Evolutionary conservation across 2,113 vertebrate genomes (phyloP), one percentile per base, ranked within the genome.

Genomic region (Callorhinus ursinus): DNA sequence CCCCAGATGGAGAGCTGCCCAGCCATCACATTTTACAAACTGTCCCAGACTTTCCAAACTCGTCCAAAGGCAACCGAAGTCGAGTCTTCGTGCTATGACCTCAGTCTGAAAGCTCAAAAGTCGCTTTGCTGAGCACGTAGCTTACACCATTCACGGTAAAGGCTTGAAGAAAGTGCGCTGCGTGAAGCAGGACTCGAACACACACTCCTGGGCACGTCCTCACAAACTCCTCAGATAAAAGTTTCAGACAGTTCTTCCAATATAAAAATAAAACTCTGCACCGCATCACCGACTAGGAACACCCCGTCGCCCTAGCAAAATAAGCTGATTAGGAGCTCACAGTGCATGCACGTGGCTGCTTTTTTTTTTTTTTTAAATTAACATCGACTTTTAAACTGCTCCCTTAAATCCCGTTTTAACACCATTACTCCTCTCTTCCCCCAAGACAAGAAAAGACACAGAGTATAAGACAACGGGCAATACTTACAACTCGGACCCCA

Each of bases 401-500:
- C 28, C 74, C 72, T 55, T 67, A 77, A 93, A 92, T 71, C 46
- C 80, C 39, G 1, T 49, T 79, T 90, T 71, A 84, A 91, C 8
- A 18, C 24, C 49, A 51, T 24, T 12, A 46, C 63, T 88, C 57
- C 85, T 90, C 46, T 91, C 93, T 74, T 74, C 19, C 81, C 93
- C 87, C 81, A 65, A 80, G 63, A 95, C 77, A 57, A 57, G 9
- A 77, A 77, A 97, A 86, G n/a, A 94, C 21, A 6, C 28, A 7
- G 61, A 95, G 92, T 80, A 61, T 51, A 90, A 95, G 71, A 84
- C 39, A 84, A 63, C 84, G 93, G 94, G 92, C n/a, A 85, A 98
- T 99, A 99, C 99, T 99, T 98, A 99, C 99, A 99, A 98, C 98
- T 98, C 95, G 95, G 97, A 98, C 95, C 97, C 98, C 98, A 85